Conservation (phyloP, 2,888 invertebrate genomes). For the Phengaris alcon region DNA sequence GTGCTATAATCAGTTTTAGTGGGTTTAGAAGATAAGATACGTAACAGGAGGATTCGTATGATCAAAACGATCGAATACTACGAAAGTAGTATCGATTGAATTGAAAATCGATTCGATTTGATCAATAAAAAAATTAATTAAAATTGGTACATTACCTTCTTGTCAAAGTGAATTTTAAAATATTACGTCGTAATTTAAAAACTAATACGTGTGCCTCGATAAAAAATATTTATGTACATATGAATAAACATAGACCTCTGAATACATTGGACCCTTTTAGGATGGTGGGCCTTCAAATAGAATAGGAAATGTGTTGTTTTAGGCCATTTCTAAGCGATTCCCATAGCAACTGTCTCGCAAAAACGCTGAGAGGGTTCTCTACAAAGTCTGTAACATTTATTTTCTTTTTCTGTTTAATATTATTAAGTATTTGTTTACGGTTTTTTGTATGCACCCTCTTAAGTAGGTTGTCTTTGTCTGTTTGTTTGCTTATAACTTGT, state of each 20-base stretch:
- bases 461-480: too few species aligned
- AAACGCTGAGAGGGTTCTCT: conserved; percentile 12
- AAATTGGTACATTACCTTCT: too few species aligned
- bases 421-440: background rate
- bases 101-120: too few species aligned
- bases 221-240: conserved; percentile 23
- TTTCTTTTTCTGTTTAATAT: background rate
- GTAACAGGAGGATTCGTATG: too few species aligned
- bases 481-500: too few species aligned
- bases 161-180: background rate
- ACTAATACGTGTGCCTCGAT: conserved; percentile 4
- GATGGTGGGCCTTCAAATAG: conserved; percentile 34
- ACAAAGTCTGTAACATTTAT: conserved; percentile 21
- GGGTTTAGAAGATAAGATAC: background rate
- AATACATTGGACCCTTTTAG: conserved; percentile 35
- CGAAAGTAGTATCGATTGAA: too few species aligned
- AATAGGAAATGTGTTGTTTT: conserved; percentile 39
- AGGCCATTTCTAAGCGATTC: conserved; percentile 37
- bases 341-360: conserved; percentile 29
- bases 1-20: background rate
- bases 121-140: too few species aligned
- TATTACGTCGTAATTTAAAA: background rate
- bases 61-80: too few species aligned
- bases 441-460: too few species aligned
- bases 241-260: conserved; percentile 26